Conservation (phyloP, 1,140 invertebrate species). For the roundworm (Caenorhabditis elegans) region DNA sequence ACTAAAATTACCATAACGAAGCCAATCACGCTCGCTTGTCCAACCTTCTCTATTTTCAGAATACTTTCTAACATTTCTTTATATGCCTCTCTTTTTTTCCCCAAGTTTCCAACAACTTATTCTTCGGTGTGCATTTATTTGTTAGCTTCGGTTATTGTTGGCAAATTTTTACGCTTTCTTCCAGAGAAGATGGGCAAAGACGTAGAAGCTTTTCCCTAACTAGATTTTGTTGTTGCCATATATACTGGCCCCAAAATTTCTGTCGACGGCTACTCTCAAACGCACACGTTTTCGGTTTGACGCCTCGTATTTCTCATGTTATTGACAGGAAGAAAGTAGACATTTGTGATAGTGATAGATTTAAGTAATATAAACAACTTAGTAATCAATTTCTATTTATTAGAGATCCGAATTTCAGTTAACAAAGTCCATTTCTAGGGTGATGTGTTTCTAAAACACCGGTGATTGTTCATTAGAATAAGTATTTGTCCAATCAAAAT, state of each 20-base stretch:
- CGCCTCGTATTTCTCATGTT: neutral
- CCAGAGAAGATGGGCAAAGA: too few species aligned
- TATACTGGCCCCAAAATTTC: neutral
- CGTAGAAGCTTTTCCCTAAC: neutral
- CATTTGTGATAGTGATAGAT: too few species aligned
- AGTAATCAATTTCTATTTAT: too few species aligned
- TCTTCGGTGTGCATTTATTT: neutral
- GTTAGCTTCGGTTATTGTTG: too few species aligned
- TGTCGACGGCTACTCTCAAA: slow-evolving; percentile 12
- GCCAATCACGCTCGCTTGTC: neutral
- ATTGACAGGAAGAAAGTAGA: neutral
- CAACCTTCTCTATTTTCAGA: neutral
- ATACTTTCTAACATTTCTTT: neutral
- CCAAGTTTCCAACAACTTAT: neutral
- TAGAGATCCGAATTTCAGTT: too few species aligned
- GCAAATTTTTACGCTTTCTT: too few species aligned
- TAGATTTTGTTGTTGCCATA: slow-evolving; percentile 12
- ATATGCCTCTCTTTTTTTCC: neutral
- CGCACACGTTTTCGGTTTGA: neutral
- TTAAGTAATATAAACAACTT: too few species aligned
- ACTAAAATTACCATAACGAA: neutral
- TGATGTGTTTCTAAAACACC: too few species aligned
- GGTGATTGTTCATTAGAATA: too few species aligned
- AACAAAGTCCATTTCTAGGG: too few species aligned
- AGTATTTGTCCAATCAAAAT: too few species aligned